Conservation (phyloP, 2,797 vertebrate genomes). For the Poeciliopsis gracilis region DNA sequence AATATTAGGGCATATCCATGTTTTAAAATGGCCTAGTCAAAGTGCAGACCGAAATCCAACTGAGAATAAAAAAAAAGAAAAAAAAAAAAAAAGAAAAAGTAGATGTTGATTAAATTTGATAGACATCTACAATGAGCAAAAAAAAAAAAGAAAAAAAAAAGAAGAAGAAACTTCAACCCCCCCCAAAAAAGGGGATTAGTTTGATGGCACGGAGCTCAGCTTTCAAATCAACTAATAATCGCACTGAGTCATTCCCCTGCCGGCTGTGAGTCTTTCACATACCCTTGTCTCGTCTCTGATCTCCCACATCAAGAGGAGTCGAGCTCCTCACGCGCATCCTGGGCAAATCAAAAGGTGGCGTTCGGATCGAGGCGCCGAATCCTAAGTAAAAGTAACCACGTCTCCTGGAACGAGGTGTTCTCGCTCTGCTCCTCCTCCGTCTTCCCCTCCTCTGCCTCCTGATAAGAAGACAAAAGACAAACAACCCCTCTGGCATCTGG, state of each 20-base stretch:
- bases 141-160: too few relatives aligned
- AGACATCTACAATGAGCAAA: not conserved
- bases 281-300: conserved; percentile 62
- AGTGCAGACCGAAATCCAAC: not conserved
- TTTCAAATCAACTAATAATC: conserved; percentile 56
- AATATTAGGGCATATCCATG: not conserved
- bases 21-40: not conserved
- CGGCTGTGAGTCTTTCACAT: conserved; percentile 53
- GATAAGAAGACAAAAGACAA: conserved; percentile 82
- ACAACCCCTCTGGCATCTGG: conserved; percentile 72
- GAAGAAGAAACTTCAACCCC: not conserved
- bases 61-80: not conserved
- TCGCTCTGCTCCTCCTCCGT: conserved; percentile 15
- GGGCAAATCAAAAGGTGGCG: conserved; percentile 33
- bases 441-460: conserved; percentile 32
- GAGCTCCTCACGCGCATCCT: conserved; percentile 32
- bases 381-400: conserved; percentile 37
- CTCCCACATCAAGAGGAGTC: conserved; percentile 53
- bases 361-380: conserved; percentile 37
- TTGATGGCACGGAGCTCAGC: not conserved
- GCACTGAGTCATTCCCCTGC: conserved; percentile 43
- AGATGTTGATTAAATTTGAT: not conserved
- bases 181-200: not conserved
- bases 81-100: not conserved
- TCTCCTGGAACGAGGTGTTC: conserved; percentile 58